Evolutionary conservation across 1,140 invertebrate genomes (phyloP), one percentile per base, ranked within the genome.

Genomic region (Lanistes nyassanus): DNA sequence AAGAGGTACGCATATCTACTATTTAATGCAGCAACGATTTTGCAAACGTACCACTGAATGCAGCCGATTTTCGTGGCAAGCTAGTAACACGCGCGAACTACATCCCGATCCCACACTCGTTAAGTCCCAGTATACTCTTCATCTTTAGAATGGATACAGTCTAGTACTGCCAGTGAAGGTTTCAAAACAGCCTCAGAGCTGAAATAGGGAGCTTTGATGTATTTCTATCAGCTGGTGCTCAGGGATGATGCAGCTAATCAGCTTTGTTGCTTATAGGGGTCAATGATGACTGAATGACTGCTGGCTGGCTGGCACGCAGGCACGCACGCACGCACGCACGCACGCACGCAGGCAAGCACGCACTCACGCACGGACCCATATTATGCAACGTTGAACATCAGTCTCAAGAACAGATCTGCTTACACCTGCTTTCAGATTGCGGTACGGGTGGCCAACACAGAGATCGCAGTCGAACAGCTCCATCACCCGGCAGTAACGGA

Each of bases 1-100:
- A 91, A 92, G 76, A 82, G 76, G 84, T 83, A 80, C 69, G 76
- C 75, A n/a, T n/a, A n/a, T 31, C 67, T 36, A 37, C 31, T 37
- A 7, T n/a, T 19, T 23, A 53, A 11, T 23, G 51, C 23, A 53
- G 51, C 51, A 53, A 23, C 7, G 5, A 16, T 60, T 19, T 31
- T 23, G 0, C 11, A 60, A 11, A 60, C 9, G 7, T 60, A 23
- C 13, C 7, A 23, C 11, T 16, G n/a, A n/a, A 60, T 60, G 0
- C 7, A 16, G 56, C 23, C 9, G 7, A 60, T 9, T 60, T 11
- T 60, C 23, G 23, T 3, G 7, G 9, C 1, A 60, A 9, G 23
- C 29, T 7, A 16, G 56, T 16, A 11, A 60, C 13, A 23, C 5
- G 1, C 23, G 23, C 7, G 9, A 23, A 16, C 23, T 60, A 60